Conservation (phyloP, 2,113 vertebrate genomes). For the Bufo gargarizans region DNA sequence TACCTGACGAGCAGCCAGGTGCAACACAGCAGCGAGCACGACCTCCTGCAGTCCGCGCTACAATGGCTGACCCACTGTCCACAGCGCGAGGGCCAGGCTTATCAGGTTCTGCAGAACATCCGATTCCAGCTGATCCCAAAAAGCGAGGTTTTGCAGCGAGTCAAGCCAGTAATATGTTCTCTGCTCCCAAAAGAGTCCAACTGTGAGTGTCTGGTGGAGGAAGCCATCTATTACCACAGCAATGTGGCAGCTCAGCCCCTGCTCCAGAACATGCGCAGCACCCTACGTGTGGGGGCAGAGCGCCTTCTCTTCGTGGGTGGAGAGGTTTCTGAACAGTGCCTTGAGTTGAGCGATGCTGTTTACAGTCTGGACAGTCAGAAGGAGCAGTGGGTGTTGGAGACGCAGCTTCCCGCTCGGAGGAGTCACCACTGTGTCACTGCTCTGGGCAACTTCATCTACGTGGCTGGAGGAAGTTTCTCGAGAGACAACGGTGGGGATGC, state of each 20-base stretch:
- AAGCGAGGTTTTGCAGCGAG: slow-evolving; percentile 79
- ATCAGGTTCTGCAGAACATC: slow-evolving; percentile 84
- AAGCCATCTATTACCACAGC: slow-evolving; percentile 85
- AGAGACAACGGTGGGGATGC: slow-evolving; percentile 89
- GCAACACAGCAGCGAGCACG: slow-evolving; percentile 85
- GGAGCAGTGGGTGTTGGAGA: slow-evolving; percentile 85
- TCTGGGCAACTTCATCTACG: slow-evolving; percentile 90
- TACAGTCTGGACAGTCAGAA: slow-evolving; percentile 79
- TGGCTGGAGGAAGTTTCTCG: slow-evolving; percentile 89
- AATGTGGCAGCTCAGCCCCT: slow-evolving; percentile 81
- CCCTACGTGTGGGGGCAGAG: slow-evolving; percentile 77
- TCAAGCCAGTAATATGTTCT: slow-evolving; percentile 79
- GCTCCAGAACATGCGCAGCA: slow-evolving; percentile 81
- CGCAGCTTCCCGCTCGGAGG: slow-evolving; percentile 81
- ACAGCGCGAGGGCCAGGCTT: slow-evolving; percentile 74
- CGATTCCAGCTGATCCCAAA: slow-evolving; percentile 86
- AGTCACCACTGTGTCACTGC: slow-evolving; percentile 92
- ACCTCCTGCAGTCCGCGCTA: slow-evolving; percentile 83
- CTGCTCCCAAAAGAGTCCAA: slow-evolving; percentile 80
- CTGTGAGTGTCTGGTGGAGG: slow-evolving; percentile 85
- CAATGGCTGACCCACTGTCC: slow-evolving; percentile 88
- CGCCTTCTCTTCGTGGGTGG: slow-evolving; percentile 89
- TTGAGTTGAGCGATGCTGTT: slow-evolving; percentile 89
- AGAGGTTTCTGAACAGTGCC: slow-evolving; percentile 89
- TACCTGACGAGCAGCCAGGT: slow-evolving; percentile 86